Evolutionary conservation across 2,113 vertebrate species (phyloP).

Genomic region (Alces alces): DNA sequence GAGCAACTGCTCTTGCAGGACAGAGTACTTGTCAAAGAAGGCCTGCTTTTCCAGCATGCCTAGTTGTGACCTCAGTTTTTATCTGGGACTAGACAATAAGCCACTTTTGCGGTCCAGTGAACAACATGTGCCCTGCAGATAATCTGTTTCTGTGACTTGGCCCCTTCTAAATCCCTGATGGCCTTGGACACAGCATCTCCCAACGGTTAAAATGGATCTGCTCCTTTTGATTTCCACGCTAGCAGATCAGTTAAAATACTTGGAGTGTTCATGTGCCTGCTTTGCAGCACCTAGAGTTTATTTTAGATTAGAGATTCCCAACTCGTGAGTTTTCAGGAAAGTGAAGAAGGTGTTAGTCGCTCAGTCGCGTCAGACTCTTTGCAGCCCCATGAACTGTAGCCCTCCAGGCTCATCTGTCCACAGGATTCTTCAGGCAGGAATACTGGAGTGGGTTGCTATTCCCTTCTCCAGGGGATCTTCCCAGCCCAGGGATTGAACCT

Average conservation of each 20-base stretch:
- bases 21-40: background rate
- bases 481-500: background rate
- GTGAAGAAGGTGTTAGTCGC: background rate
- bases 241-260: background rate
- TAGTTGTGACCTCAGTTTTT: background rate
- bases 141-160: background rate
- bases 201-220: background rate
- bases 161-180: background rate
- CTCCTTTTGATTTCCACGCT: background rate
- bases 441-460: background rate
- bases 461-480: background rate
- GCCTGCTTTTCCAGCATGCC: background rate
- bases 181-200: background rate
- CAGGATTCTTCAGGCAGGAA: background rate
- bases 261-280: background rate
- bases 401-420: background rate
- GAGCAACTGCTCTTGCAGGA: background rate
- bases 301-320: background rate
- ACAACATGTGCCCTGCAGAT: fast-evolving
- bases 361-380: background rate
- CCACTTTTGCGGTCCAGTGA: background rate
- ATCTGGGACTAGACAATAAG: background rate
- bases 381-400: background rate
- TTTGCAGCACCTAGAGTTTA: background rate
- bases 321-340: background rate